Conservation (phyloP, 2,113 vertebrate species). For the Bos indicus region DNA sequence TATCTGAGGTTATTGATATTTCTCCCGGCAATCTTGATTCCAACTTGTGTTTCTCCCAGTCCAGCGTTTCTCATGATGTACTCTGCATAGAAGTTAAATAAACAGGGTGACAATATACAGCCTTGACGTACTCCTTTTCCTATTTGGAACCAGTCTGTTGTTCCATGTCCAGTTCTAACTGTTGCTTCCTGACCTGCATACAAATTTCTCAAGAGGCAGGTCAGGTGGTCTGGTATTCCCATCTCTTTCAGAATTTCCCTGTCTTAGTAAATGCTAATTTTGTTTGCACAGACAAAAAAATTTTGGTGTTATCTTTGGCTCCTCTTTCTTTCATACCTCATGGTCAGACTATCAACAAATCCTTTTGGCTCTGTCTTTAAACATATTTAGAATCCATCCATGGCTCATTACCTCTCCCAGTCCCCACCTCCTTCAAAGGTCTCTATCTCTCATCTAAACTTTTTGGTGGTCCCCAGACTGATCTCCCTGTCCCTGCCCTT, state of each 20-base stretch:
- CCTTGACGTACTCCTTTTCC: too few relatives aligned
- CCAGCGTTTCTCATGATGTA: too few relatives aligned
- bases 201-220: too few relatives aligned
- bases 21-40: too few relatives aligned
- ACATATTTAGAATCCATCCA: not conserved
- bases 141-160: too few relatives aligned
- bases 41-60: too few relatives aligned
- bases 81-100: too few relatives aligned
- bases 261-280: not conserved
- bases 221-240: too few relatives aligned
- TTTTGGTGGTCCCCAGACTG: not conserved
- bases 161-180: too few relatives aligned
- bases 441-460: not conserved
- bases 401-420: not conserved
- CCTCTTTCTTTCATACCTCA: not conserved
- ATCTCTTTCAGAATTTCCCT: not conserved
- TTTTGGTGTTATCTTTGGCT: not conserved
- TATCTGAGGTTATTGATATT: too few relatives aligned
- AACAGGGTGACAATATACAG: too few relatives aligned
- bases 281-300: not conserved
- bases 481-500: not conserved
- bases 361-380: not conserved
- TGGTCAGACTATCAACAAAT: not conserved
- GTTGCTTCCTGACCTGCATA: too few relatives aligned
- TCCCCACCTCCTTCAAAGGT: not conserved